These are phyloP conservation scores for Meteorus colon DNA, from an alignment of 2,888 invertebrate genomes.

Conservation along the genomic window DNA sequence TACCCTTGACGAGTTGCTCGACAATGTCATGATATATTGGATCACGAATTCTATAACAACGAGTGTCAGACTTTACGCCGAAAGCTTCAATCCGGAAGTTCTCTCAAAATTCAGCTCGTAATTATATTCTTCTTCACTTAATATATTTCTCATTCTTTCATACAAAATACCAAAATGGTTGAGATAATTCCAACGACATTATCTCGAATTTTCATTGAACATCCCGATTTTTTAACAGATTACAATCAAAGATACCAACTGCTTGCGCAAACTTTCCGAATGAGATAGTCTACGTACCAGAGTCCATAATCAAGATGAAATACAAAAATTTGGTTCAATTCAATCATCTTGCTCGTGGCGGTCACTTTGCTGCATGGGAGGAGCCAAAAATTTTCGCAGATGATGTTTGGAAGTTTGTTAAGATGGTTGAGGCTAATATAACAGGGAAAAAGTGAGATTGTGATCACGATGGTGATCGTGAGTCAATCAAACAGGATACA, in stretches of 20 bases:
- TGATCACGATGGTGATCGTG: too few relatives aligned
- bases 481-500: too few relatives aligned
- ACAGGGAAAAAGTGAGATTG: too few relatives aligned
- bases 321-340: constrained; percentile 82
- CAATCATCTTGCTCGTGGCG: constrained; percentile 81
- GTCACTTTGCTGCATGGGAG: constrained; percentile 92
- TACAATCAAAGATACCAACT: constrained; percentile 81
- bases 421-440: constrained; percentile 60
- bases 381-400: constrained; percentile 80
- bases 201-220: background rate
- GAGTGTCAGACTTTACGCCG: constrained; percentile 84
- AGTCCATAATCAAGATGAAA: constrained; percentile 77
- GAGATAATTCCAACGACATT: constrained; percentile 16
- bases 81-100: constrained; percentile 74
- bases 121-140: constrained; percentile 58
- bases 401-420: constrained; percentile 80
- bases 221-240: constrained; percentile 70
- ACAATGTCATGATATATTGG: constrained; percentile 91
- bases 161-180: background rate
- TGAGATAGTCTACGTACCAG: constrained; percentile 79
- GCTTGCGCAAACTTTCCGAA: constrained; percentile 84
- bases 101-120: constrained; percentile 71
- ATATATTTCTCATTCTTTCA: too few relatives aligned
- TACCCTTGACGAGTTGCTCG: constrained; percentile 84
- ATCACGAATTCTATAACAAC: constrained; percentile 82